A percentile compares a stretch with the other conserved stretches of the same genome.
These are phyloP conservation scores for Sapajus apella DNA, from an alignment of 2,113 vertebrate genomes.

Conservation along the genomic window DNA sequence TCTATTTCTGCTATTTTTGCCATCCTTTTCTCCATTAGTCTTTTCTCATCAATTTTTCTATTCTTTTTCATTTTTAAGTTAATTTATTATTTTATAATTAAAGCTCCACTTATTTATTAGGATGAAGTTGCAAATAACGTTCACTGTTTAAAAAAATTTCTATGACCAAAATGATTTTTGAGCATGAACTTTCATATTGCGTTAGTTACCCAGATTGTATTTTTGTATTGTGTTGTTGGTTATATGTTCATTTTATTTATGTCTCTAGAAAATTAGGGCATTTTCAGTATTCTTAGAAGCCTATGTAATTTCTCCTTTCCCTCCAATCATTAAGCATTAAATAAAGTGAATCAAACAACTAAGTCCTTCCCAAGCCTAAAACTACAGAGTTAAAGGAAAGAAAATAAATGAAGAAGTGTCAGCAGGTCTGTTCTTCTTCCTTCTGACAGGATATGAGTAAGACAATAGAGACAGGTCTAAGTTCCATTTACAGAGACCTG, in stretches of 20 bases:
- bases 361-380: neutral
- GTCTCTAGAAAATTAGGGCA: neutral
- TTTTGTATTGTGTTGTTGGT: neutral
- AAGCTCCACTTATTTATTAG: neutral
- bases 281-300: neutral
- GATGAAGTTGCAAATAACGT: neutral
- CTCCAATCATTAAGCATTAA: neutral
- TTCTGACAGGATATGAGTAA: conserved; percentile 26
- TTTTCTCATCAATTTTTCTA: neutral
- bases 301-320: neutral
- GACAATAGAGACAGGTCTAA: neutral
- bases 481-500: conserved; percentile 28
- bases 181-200: neutral
- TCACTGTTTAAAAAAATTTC: neutral
- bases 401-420: neutral
- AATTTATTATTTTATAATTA: neutral
- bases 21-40: neutral
- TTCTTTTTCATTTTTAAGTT: neutral
- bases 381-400: neutral
- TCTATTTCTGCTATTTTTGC: neutral
- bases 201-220: neutral
- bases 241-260: neutral
- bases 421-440: neutral
- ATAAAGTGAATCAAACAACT: neutral
- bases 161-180: neutral